Evolutionary conservation across 2,113 vertebrate species (phyloP).

Genomic region (Taurulus bubalis): DNA sequence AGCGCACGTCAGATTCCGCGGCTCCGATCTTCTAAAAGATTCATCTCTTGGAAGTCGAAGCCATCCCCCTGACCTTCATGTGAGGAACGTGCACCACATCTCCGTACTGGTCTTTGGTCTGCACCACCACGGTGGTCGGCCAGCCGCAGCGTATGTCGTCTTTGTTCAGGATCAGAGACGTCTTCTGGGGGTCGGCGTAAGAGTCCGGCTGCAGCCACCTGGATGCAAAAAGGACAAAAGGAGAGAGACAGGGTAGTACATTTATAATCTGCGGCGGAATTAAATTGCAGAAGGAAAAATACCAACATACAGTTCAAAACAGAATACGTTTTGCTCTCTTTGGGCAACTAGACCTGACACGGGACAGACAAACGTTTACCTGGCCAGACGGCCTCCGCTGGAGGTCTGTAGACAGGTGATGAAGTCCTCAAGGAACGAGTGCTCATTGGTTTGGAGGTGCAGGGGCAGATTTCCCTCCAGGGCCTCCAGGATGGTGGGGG

Average conservation of each 20-base stretch:
- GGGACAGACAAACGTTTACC: conserved; percentile 77
- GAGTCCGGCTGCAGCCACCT: conserved; percentile 99
- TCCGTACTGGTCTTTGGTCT: conserved; percentile 99
- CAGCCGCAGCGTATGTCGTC: conserved; percentile 98
- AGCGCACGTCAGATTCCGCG: neutral
- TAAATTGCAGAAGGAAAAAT: neutral
- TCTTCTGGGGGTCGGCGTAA: conserved; percentile 98
- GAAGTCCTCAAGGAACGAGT: conserved; percentile 98
- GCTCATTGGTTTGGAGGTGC: conserved; percentile 97
- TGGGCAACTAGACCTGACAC: neutral
- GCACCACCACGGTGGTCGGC: conserved; percentile 96
- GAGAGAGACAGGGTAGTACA: neutral
- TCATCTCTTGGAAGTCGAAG: neutral
- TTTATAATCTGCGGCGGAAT: neutral
- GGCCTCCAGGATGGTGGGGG: conserved; percentile 96
- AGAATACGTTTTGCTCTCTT: neutral
- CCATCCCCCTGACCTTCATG: conserved; percentile 90
- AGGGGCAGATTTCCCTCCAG: conserved; percentile 96
- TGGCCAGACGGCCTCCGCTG: conserved; percentile 96
- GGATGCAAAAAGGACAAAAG: conserved; percentile 1
- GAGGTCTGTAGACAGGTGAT: conserved; percentile 96
- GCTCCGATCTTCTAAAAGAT: neutral
- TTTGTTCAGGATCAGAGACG: conserved; percentile 96
- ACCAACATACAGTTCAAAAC: neutral
- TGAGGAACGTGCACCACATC: conserved; percentile 98